Conservation (phyloP, 92 coral and sea anemone species). For the Pocillopora meandrina region DNA sequence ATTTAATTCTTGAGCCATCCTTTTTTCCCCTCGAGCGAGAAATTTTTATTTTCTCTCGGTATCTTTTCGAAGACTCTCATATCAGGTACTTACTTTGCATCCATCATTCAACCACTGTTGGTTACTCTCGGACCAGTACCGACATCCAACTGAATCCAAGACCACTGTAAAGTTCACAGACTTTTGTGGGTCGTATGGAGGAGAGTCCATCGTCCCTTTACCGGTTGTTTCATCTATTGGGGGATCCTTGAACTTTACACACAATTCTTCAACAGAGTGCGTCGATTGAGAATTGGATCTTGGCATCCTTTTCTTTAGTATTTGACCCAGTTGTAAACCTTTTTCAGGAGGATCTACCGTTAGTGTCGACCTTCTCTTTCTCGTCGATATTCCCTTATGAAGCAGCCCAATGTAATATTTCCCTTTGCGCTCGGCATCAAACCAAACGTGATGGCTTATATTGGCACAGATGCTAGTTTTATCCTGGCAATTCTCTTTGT, state of each 20-base stretch:
- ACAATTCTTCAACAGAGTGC: slow-evolving; percentile 8
- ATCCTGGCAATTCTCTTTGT: background rate
- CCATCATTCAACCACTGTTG: slow-evolving; percentile 44
- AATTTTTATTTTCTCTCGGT: too few relatives aligned
- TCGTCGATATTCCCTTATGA: background rate
- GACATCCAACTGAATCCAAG: slow-evolving; percentile 26
- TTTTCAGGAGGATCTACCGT: too few relatives aligned
- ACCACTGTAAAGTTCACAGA: slow-evolving; percentile 42
- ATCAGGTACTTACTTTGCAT: background rate
- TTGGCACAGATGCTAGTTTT: background rate
- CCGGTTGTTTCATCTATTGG: background rate
- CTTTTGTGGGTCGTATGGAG: slow-evolving; percentile 40
- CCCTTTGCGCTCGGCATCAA: slow-evolving; percentile 25
- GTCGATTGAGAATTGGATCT: background rate
- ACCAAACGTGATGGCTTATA: slow-evolving; percentile 4
- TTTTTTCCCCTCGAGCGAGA: too few relatives aligned
- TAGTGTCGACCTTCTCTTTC: background rate
- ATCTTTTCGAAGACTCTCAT: too few relatives aligned
- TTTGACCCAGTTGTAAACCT: background rate
- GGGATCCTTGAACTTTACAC: slow-evolving; percentile 53
- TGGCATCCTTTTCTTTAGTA: background rate
- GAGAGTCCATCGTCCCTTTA: slow-evolving; percentile 1
- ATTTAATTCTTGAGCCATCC: too few relatives aligned
- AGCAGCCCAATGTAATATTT: slow-evolving; percentile 26
- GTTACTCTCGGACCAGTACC: slow-evolving; percentile 46